Evolutionary conservation across 2,888 invertebrate species (phyloP), one percentile per base, ranked within the genome.

Genomic region (Sialis fuliginosa): DNA sequence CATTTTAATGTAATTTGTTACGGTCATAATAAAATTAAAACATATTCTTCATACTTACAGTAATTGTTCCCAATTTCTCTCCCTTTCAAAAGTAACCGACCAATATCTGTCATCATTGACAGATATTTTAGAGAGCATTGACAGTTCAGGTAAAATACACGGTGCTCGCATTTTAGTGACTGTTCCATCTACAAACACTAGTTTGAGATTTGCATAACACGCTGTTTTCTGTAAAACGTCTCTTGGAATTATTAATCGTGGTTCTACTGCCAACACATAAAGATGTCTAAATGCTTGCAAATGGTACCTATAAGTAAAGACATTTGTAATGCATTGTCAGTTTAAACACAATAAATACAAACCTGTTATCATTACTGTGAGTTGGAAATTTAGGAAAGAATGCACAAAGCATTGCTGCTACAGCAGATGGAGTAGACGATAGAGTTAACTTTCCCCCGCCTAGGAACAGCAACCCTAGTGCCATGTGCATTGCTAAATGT

Each of bases 361-460:
- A 88, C 86, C 93, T 81, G 63, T 97, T 97, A 58, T 98, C 97
- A 59, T 89, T 90, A 57, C 92, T 91, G 60, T 93, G 92, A 1
- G 86, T 90, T 12, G 96, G 95, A 65, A 92, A 96, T 62, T 95
- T 92, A 1, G 98, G 98, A 66, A 92, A 98, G 62, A 96, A 84
- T 0, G 97, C 87, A 55, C 90, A 88, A 39, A 98, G 69, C 50
- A 97, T 67, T 0, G 92, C 89, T 0, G 93, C 96, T 6, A 97
- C 77, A 0, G 92, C 81, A 34, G 79, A 76, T 2, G 90, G 84
- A 2, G 84, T 77, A 45, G 90, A 85, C 9, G 83, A 77, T 32
- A 91, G 69, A 1, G 88, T 86, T 53, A 81, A 90, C 53, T 90
- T 77, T 1, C 97, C 95, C 22, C 92, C 93, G 6, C 96, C 96